Conservation (phyloP, 2,797 vertebrate species). For the Mormyrus proboscirostris region DNA sequence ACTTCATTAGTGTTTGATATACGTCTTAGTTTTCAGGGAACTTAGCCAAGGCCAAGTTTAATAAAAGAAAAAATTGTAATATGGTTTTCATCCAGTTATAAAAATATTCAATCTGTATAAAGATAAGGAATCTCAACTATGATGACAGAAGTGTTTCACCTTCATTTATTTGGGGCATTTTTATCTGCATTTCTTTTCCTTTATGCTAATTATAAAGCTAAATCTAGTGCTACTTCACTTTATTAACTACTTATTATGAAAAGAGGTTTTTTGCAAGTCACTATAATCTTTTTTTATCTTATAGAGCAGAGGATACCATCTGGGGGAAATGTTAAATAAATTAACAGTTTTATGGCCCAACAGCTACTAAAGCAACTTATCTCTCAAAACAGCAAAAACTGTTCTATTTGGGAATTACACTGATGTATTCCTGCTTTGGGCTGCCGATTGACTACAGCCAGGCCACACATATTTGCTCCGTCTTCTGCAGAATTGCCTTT, state of each 20-base stretch:
- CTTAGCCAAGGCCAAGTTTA: neutral
- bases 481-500: neutral
- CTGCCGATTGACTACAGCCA: neutral
- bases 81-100: neutral
- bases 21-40: neutral
- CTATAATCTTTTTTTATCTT: neutral
- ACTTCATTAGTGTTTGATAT: neutral
- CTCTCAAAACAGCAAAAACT: neutral
- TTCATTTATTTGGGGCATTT: neutral
- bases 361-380: neutral
- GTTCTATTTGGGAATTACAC: neutral
- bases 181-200: neutral
- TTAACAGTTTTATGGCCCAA: neutral
- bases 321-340: neutral
- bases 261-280: neutral
- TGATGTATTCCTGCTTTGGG: neutral
- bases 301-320: neutral
- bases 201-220: neutral
- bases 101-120: neutral
- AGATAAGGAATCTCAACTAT: neutral
- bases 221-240: neutral
- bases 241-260: conserved; percentile 3
- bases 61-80: neutral
- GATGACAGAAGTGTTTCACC: neutral
- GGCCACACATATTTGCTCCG: neutral